Percentiles rank a stretch among this genome's conserved stretches.
Conservation (phyloP, 2,888 invertebrate genomes). For the Spialia ferax region DNA sequence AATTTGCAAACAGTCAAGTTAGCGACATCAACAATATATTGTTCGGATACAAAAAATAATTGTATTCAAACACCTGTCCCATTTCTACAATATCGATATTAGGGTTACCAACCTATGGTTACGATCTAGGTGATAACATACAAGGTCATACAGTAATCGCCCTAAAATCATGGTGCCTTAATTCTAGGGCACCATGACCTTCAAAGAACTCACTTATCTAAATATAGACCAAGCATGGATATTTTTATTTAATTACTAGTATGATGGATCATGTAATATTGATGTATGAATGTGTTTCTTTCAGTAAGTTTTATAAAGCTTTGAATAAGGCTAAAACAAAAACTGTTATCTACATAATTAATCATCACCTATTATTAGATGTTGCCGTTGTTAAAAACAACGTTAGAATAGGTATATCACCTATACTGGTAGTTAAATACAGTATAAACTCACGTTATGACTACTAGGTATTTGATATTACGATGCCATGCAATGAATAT, state of each 20-base stretch:
- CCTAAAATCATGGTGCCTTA: slow-evolving; percentile 29
- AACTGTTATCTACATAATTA: background rate
- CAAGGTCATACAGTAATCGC: slow-evolving; percentile 37
- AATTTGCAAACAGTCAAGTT: background rate
- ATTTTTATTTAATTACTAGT: slow-evolving; percentile 21
- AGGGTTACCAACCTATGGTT: slow-evolving; percentile 28
- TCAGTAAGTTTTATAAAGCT: background rate
- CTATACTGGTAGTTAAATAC: no score
- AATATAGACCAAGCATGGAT: background rate
- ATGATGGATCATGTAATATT: slow-evolving; percentile 31
- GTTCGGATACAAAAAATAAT: slow-evolving; percentile 11
- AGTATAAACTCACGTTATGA: no score
- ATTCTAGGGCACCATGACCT: slow-evolving; percentile 28
- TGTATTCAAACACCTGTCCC: slow-evolving; percentile 32
- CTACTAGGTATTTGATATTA: no score
- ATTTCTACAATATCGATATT: slow-evolving; percentile 28
- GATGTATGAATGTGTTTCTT: slow-evolving; percentile 8
- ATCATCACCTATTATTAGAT: no score
- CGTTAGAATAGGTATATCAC: no score
- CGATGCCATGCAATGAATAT: no score
- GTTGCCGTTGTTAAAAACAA: no score
- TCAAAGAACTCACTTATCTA: slow-evolving; percentile 15
- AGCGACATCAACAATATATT: background rate
- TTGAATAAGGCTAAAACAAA: background rate
- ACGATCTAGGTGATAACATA: slow-evolving; percentile 21